These are phyloP conservation scores for Salvator merianae DNA, from an alignment of 2,113 vertebrate genomes.

Conservation along the genomic window DNA sequence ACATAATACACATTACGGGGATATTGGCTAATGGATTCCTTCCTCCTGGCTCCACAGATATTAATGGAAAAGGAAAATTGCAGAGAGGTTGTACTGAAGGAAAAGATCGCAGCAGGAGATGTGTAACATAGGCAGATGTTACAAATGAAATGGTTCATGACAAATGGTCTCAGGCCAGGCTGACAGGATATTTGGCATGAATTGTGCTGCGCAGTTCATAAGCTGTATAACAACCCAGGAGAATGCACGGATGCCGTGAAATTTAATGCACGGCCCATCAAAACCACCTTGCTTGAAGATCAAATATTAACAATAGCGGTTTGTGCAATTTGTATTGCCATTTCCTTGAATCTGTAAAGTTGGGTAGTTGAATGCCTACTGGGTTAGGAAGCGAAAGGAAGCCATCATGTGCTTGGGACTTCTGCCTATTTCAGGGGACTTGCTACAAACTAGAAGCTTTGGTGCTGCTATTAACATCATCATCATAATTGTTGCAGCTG, in stretches of 20 bases:
- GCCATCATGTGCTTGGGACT: not conserved
- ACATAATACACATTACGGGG: accelerated
- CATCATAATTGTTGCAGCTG: too few relatives aligned
- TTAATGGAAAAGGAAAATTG: not conserved
- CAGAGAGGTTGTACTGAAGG: not conserved
- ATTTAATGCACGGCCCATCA: not conserved
- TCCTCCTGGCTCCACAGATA: not conserved
- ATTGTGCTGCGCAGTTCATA: accelerated
- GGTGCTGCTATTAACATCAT: too few relatives aligned
- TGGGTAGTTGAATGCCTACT: not conserved
- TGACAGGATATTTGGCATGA: accelerated
- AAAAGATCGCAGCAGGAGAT: not conserved
- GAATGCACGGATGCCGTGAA: not conserved
- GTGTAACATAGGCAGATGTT: constrained; percentile 29
- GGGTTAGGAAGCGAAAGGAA: not conserved
- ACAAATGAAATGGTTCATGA: constrained; percentile 12
- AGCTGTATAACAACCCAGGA: accelerated
- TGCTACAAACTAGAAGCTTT: too few relatives aligned
- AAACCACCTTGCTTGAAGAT: constrained; percentile 18
- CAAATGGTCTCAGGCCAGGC: not conserved
- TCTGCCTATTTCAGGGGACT: too few relatives aligned
- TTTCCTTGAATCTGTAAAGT: not conserved
- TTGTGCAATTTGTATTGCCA: not conserved
- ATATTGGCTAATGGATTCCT: not conserved
- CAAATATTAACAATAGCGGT: constrained; percentile 3